phyloP scores from a whole-genome alignment of 2,797 vertebrate species.

The Hozukius guyotensis region DNA sequence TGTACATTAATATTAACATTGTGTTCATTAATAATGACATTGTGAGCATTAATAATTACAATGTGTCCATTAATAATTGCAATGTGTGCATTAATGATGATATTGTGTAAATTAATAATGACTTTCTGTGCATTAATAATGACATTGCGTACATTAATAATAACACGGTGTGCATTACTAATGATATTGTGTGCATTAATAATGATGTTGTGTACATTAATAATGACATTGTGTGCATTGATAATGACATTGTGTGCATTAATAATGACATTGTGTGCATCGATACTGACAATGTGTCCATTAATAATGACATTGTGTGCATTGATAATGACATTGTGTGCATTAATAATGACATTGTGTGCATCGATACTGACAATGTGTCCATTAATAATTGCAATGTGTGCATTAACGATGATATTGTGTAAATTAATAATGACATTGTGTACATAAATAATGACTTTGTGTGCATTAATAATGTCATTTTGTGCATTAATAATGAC shows the following conservation, averaged over 20 bases:
- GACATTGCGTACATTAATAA: not conserved
- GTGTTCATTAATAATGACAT: not conserved
- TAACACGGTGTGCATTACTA: not conserved
- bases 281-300: too few relatives aligned
- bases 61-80: not conserved
- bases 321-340: too few relatives aligned
- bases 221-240: too few relatives aligned
- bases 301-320: too few relatives aligned
- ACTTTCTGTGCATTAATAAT: too few relatives aligned
- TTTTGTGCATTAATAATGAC: too few relatives aligned
- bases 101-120: too few relatives aligned
- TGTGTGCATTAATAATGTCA: too few relatives aligned
- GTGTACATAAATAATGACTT: too few relatives aligned
- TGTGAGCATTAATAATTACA: not conserved
- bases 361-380: too few relatives aligned
- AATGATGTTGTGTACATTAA: not conserved
- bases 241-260: not conserved
- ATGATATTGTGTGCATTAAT: not conserved
- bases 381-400: not conserved
- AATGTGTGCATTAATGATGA: too few relatives aligned
- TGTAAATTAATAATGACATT: not conserved
- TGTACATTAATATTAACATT: not conserved
- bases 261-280: not conserved
- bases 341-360: not conserved
- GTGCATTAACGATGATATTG: not conserved